Percentiles rank a stretch among this genome's conserved stretches.
phyloP scores from a whole-genome alignment of 2,797 vertebrate genomes.

The Neostethus bicornis region DNA sequence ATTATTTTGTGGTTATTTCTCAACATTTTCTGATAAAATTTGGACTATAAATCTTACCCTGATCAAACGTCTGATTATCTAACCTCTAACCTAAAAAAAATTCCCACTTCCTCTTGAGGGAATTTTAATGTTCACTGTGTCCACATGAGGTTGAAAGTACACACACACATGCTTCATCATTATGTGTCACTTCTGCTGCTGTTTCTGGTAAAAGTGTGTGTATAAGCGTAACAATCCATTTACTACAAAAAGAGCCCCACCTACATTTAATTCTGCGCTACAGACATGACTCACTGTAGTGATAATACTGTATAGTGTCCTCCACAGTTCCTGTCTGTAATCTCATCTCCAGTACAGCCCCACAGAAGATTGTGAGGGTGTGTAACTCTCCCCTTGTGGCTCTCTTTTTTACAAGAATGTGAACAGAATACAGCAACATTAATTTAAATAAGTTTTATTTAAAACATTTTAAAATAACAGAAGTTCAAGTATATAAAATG shows the following conservation, averaged over 20 bases:
- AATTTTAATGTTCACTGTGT: constrained; percentile 33
- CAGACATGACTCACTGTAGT: constrained; percentile 70
- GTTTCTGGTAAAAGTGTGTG: constrained; percentile 71
- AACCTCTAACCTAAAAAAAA: constrained; percentile 51
- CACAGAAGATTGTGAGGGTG: not conserved
- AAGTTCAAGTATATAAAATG: not conserved
- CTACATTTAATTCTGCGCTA: constrained; percentile 57
- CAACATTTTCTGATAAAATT: constrained; percentile 5
- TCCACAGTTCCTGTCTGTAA: constrained; percentile 37
- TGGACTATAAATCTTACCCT: constrained; percentile 19
- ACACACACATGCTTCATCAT: constrained; percentile 32
- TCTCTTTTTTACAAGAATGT: not conserved
- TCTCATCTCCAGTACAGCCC: not conserved
- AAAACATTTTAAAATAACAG: constrained; percentile 23
- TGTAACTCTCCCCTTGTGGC: constrained; percentile 1
- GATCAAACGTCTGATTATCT: constrained; percentile 23
- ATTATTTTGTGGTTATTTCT: not conserved
- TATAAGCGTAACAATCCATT: constrained; percentile 64
- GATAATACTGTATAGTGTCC: constrained; percentile 49
- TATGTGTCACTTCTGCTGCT: constrained; percentile 61
- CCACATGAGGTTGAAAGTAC: constrained; percentile 23
- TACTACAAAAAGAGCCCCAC: constrained; percentile 76
- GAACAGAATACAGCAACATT: not conserved
- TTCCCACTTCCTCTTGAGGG: constrained; percentile 62
- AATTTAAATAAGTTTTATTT: constrained; percentile 63